Percentiles rank a stretch among this genome's conserved stretches.
phyloP scores from a whole-genome alignment of 1,140 invertebrate species.

The Heliconius nattereri region DNA sequence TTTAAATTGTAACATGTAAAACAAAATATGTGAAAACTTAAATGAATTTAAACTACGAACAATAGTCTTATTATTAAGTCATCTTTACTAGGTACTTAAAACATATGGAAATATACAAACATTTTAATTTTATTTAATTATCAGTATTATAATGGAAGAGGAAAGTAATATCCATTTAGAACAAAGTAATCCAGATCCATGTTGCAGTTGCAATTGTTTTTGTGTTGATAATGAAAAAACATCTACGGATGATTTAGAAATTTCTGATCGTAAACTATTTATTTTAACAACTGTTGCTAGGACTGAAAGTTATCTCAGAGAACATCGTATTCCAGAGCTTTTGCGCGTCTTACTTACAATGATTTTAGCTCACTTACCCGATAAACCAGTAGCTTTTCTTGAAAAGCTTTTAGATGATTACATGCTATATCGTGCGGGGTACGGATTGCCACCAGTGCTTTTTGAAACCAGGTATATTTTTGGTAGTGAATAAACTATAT shows the following conservation, averaged over 20 bases:
- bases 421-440: constrained; percentile 68
- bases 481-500: neutral
- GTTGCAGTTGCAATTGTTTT: constrained; percentile 58
- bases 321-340: constrained; percentile 66
- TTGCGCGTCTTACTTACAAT: constrained; percentile 65
- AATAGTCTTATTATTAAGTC: neutral
- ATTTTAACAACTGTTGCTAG: constrained; percentile 59
- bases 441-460: constrained; percentile 59
- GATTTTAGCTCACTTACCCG: constrained; percentile 53
- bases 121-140: too few species aligned
- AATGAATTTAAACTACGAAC: neutral
- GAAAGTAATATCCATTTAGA: constrained; percentile 37
- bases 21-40: too few species aligned
- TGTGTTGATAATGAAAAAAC: constrained; percentile 41
- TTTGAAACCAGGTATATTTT: constrained; percentile 61
- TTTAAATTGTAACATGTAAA: neutral
- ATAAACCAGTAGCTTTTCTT: constrained; percentile 57
- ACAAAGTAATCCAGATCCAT: constrained; percentile 11
- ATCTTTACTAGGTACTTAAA: neutral
- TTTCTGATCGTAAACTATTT: constrained; percentile 55
- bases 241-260: constrained; percentile 45
- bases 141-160: constrained; percentile 47
- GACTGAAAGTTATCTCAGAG: constrained; percentile 66
- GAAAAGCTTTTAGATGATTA: constrained; percentile 67
- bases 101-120: neutral